Base-by-base conservation (phyloP, 2,113 vertebrate genomes). In the Leucopsar rothschildi region DNA sequence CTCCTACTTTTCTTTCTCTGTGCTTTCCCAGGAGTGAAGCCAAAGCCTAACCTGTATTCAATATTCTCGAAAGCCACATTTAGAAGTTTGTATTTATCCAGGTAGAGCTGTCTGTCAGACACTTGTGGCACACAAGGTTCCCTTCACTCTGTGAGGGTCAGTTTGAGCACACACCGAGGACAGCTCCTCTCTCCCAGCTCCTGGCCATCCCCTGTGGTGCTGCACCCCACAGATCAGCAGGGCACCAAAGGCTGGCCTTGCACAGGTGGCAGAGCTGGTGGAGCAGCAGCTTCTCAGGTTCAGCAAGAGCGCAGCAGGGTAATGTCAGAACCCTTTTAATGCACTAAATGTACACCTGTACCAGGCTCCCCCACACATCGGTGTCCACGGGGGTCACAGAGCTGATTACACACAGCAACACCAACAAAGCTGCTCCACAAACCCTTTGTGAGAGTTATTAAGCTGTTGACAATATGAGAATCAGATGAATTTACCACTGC, bases 401-500 rank as follows among this genome's bases (percentile, higher is more conserved):
- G 94, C 90, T 69, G 88, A 92, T 95, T 90, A 91, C 95, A 96
- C 90, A 83, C 82, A 77, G 92, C 92, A 56, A 69, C 88, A 86
- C 4, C 88, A 73, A 91, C 83, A 89, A 82, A 94, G 95, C 96
- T 90, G 93, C 87, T 76, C 60, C 11, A 69, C 97, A 95, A 97
- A 88, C 89, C 97, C 92, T 97, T 92, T 57, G 92, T 56, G 96
- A 98, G 96, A 93, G 93, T 98, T 98, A 99, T 98, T 98, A 98
- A 99, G 98, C 98, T 98, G 98, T 97, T 98, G 98, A 98, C 98
- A 98, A 97, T 96, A 97, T 65, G 97, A 98, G 97, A 96, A 97
- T 98, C 98, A 98, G 98, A 99, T 99, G 98, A 98, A 98, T 98
- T 98, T 98, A 98, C 97, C 97, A 98, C 98, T 98, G 98, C 97